A percentile compares a stretch with the other conserved stretches of the same genome.
phyloP scores from a whole-genome alignment of 2,797 vertebrate species.

The Alfaro cultratus region DNA sequence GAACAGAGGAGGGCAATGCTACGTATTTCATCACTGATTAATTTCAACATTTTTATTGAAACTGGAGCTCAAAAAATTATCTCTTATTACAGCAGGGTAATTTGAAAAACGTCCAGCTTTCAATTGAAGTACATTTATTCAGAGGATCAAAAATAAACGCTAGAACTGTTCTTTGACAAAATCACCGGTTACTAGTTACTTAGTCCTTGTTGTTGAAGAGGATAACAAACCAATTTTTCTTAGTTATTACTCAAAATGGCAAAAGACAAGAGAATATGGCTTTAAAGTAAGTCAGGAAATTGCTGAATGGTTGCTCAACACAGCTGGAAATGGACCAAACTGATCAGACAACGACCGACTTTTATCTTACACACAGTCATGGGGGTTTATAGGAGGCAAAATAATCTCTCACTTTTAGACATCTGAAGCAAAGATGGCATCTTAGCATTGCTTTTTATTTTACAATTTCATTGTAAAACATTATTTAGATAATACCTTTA shows the following conservation, averaged over 20 bases:
- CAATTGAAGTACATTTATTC: background rate
- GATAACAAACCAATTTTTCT: background rate
- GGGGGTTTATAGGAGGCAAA: background rate
- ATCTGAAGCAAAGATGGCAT: no score
- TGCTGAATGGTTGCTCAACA: background rate
- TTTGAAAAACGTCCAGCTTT: background rate
- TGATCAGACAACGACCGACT: background rate
- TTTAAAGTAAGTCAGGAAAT: background rate
- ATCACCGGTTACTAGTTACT: background rate
- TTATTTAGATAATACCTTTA: background rate
- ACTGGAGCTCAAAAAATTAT: background rate
- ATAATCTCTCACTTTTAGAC: background rate
- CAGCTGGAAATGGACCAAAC: background rate
- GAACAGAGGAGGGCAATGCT: background rate
- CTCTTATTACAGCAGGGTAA: background rate
- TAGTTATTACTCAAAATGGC: background rate
- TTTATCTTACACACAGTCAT: background rate
- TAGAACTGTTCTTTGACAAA: background rate
- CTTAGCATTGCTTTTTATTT: background rate
- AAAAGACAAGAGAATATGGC: background rate
- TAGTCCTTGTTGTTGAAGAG: background rate
- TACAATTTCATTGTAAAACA: background rate
- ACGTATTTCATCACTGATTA: background rate
- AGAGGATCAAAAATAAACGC: background rate
- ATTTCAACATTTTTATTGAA: constrained; percentile 1